Percentiles rank a stretch among this genome's conserved stretches.
Evolutionary conservation across 2,113 vertebrate species (phyloP).

Genomic region (Semicossyphus pulcher): DNA sequence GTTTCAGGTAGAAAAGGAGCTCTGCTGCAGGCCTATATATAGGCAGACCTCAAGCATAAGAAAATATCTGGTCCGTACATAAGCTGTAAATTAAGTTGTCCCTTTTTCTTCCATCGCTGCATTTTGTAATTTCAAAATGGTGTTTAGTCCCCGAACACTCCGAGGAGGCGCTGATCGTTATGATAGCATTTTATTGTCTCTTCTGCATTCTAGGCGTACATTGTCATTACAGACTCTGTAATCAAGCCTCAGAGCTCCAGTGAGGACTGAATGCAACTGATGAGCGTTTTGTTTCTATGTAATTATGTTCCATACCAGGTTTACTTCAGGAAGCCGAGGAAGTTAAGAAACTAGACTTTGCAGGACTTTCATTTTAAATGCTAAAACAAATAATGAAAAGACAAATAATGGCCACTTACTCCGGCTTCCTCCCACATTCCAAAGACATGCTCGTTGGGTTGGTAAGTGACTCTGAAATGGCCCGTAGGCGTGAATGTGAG

Average conservation of each 20-base stretch:
- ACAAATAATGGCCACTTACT: no score
- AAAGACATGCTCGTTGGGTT: no score
- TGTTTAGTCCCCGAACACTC: neutral
- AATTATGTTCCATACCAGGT: constrained; percentile 13
- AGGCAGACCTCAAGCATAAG: neutral
- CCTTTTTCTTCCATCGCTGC: neutral
- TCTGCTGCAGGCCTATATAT: no score
- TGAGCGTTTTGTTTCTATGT: constrained; percentile 25
- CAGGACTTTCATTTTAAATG: no score
- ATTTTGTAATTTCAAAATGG: neutral
- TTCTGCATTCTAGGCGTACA: constrained; percentile 26
- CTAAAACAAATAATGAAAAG: no score
- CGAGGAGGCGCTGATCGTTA: neutral
- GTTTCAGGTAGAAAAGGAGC: neutral
- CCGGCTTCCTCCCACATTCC: no score
- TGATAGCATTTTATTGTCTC: neutral
- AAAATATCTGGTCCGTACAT: neutral
- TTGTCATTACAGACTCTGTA: constrained; percentile 35
- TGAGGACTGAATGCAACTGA: neutral
- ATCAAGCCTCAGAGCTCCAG: constrained; percentile 33
- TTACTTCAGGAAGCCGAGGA: neutral
- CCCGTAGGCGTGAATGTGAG: no score
- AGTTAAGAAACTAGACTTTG: neutral
- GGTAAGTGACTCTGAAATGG: no score
- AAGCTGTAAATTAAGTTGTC: neutral